Percentiles rank a stretch among this genome's conserved stretches.
Evolutionary conservation across 2,113 vertebrate genomes (phyloP).

Genomic region (Ammodytes marinus): DNA sequence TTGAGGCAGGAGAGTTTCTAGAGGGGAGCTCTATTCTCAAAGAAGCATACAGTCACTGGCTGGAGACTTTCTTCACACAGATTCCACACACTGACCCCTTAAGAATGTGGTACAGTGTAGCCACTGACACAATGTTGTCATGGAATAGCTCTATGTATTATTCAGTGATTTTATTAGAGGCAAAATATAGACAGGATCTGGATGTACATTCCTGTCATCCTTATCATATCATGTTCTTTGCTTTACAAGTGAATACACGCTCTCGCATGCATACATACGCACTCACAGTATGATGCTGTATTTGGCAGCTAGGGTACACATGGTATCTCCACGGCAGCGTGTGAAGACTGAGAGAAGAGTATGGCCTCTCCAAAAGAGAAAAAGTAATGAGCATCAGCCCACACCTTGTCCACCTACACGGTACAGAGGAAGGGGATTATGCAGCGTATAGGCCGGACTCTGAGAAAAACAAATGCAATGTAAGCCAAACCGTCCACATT

Average conservation of each 20-base stretch:
- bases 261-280: conserved; percentile 25
- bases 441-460: conserved; percentile 68
- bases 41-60: conserved; percentile 56
- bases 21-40: conserved; percentile 14
- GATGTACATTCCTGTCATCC: conserved; percentile 52
- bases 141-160: conserved; percentile 45
- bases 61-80: conserved; percentile 17
- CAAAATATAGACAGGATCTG: conserved; percentile 43
- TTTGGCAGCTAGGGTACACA: conserved; percentile 73
- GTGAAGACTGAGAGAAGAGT: conserved; percentile 66
- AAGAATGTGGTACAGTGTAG: conserved; percentile 46
- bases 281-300: conserved; percentile 50
- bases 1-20: conserved; percentile 42
- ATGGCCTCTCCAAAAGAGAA: conserved; percentile 55
- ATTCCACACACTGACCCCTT: conserved; percentile 54
- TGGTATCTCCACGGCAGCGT: conserved; percentile 67
- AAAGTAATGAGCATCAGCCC: conserved; percentile 80
- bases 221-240: conserved; percentile 55
- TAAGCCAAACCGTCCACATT: conserved; percentile 66
- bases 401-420: conserved; percentile 80
- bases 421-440: conserved; percentile 63
- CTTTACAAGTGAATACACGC: conserved; percentile 2
- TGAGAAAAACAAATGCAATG: conserved; percentile 52
- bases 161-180: conserved; percentile 55
- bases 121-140: conserved; percentile 53